Evolutionary conservation across 2,113 vertebrate genomes (phyloP).

Genomic region (Petrocephalus microphthalmus): DNA sequence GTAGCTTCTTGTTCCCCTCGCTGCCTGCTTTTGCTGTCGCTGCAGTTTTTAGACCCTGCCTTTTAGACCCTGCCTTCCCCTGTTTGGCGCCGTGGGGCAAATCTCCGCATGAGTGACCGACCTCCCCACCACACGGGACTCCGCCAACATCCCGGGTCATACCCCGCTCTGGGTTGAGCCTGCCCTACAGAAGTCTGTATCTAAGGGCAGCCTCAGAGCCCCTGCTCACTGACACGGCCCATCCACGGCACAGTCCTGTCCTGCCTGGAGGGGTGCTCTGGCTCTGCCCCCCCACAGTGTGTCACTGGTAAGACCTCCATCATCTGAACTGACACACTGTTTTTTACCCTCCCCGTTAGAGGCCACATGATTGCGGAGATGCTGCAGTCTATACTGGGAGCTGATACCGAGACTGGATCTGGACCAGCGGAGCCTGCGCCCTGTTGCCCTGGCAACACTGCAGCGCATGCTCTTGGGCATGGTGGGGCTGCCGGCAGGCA

Average conservation of each 20-base stretch:
- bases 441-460: neutral
- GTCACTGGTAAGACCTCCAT: neutral
- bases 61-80: neutral
- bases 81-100: neutral
- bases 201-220: neutral
- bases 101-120: neutral
- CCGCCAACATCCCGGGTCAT: neutral
- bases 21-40: neutral
- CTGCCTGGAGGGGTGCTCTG: neutral
- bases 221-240: neutral
- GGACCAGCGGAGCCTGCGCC: neutral
- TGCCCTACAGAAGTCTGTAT: neutral
- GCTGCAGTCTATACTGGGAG: neutral
- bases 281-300: neutral
- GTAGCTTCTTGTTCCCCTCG: neutral
- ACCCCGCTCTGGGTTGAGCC: neutral
- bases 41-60: neutral
- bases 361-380: neutral
- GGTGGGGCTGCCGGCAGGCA: neutral
- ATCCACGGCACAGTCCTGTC: neutral
- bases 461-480: neutral
- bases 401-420: neutral
- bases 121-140: neutral
- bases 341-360: neutral
- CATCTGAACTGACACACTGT: neutral